Evolutionary conservation across 2,888 invertebrate species (phyloP).

Genomic region (Dusona sp.): DNA sequence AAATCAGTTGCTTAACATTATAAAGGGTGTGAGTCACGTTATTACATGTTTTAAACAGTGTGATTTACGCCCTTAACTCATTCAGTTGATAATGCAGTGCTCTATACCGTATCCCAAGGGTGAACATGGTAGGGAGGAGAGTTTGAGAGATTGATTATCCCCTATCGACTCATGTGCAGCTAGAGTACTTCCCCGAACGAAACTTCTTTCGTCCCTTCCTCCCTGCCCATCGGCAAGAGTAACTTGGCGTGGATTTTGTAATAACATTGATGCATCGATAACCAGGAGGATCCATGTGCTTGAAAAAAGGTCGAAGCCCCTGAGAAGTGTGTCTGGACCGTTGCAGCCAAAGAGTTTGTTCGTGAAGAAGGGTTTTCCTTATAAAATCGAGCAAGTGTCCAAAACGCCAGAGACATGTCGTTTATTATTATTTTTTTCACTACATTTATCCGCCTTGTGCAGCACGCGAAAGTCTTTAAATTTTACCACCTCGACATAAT

Average conservation of each 20-base stretch:
- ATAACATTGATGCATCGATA: slow-evolving; percentile 62
- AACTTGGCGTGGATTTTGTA: slow-evolving; percentile 67
- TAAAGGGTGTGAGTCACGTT: neutral
- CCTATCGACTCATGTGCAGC: slow-evolving; percentile 81
- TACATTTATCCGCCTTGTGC: slow-evolving; percentile 37
- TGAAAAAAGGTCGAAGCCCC: slow-evolving; percentile 42
- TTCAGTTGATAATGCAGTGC: slow-evolving; percentile 70
- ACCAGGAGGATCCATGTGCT: slow-evolving; percentile 61
- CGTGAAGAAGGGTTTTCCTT: slow-evolving; percentile 26
- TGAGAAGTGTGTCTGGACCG: slow-evolving; percentile 62
- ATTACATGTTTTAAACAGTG: neutral
- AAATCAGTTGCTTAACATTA: slow-evolving; percentile 1
- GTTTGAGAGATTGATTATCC: slow-evolving; percentile 82
- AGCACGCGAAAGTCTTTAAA: slow-evolving; percentile 42
- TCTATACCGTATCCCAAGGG: slow-evolving; percentile 68
- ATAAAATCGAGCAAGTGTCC: slow-evolving; percentile 49
- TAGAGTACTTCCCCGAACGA: slow-evolving; percentile 72
- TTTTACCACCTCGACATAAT: slow-evolving; percentile 61
- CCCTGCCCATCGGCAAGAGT: slow-evolving; percentile 41
- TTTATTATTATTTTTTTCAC: slow-evolving; percentile 19
- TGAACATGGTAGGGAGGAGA: slow-evolving; percentile 22
- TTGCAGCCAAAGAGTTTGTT: slow-evolving; percentile 61
- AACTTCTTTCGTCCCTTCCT: slow-evolving; percentile 40
- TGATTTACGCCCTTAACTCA: slow-evolving; percentile 6
- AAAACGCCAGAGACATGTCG: slow-evolving; percentile 23